Percentiles rank a stretch among this genome's conserved stretches.
Conservation (phyloP, 1,140 invertebrate genomes). For the Pararge aegeria region DNA sequence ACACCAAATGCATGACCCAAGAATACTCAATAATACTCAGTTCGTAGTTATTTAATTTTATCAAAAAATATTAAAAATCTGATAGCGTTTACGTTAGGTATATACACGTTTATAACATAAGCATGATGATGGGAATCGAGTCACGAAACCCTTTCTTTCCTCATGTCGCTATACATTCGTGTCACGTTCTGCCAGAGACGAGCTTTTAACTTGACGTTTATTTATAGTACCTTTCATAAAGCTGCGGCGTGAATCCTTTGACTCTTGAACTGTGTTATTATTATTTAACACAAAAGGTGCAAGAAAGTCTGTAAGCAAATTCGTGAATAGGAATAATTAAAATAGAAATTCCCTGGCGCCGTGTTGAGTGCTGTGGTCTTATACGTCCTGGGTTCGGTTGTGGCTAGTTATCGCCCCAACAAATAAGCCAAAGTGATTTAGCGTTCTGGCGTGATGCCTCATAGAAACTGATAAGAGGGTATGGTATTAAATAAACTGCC, state of each 20-base stretch:
- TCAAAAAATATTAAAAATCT: no score
- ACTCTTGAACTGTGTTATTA: slow-evolving; percentile 9
- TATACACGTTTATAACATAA: not conserved
- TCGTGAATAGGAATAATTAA: not conserved
- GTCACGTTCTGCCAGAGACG: slow-evolving; percentile 10
- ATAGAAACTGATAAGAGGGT: no score
- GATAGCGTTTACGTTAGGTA: not conserved
- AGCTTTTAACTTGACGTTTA: slow-evolving; percentile 19
- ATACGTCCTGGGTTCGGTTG: no score
- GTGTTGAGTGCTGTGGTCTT: no score
- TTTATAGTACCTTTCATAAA: slow-evolving; percentile 9
- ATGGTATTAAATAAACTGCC: no score
- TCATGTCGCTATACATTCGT: slow-evolving; percentile 22
- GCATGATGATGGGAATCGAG: slow-evolving; percentile 8
- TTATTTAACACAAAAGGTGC: slow-evolving; percentile 3
- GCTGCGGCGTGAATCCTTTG: slow-evolving; percentile 3
- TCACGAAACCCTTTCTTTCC: slow-evolving; percentile 43
- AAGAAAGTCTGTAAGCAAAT: not conserved
- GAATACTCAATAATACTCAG: no score
- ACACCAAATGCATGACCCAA: no score
- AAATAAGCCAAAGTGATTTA: no score
- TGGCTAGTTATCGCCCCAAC: no score
- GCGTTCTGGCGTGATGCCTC: no score
- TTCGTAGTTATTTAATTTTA: no score
- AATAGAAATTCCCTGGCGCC: no score